phyloP scores from a whole-genome alignment of 2,113 vertebrate genomes.

The Riparia riparia region DNA sequence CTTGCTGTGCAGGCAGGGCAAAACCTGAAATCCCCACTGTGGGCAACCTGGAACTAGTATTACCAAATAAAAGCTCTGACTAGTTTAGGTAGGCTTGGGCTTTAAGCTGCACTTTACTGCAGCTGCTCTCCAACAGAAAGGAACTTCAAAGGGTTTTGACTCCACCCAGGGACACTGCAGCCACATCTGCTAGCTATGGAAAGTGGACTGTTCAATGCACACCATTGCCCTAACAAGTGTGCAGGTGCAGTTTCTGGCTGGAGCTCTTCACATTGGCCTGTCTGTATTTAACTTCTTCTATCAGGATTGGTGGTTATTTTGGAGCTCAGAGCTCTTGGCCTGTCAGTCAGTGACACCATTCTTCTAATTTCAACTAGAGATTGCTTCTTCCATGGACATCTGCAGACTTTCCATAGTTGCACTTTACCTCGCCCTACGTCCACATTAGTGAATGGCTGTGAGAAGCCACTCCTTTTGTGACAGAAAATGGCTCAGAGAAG shows the following conservation, averaged over 20 bases:
- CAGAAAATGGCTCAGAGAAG: background rate
- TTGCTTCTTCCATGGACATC: background rate
- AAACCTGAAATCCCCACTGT: background rate
- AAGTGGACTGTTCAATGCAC: background rate
- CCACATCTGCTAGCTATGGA: constrained; percentile 33
- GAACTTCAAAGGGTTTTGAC: constrained; percentile 14
- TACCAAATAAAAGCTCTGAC: background rate
- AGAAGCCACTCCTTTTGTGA: background rate
- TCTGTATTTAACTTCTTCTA: background rate
- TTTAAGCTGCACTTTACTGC: background rate
- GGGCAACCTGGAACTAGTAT: background rate
- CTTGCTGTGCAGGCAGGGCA: background rate
- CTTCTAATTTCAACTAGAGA: background rate
- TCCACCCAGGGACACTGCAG: background rate
- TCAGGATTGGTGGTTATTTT: background rate
- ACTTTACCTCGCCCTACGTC: background rate
- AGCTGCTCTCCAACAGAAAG: background rate
- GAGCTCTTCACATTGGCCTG: background rate
- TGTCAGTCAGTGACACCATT: background rate
- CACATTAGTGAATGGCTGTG: background rate
- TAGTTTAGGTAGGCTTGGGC: background rate
- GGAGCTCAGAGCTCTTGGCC: background rate
- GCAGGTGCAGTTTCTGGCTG: constrained; percentile 14
- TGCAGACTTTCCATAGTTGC: background rate
- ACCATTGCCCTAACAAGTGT: background rate